Evolutionary conservation across 2,113 vertebrate genomes (phyloP).

Genomic region (Scalopus aquaticus): DNA sequence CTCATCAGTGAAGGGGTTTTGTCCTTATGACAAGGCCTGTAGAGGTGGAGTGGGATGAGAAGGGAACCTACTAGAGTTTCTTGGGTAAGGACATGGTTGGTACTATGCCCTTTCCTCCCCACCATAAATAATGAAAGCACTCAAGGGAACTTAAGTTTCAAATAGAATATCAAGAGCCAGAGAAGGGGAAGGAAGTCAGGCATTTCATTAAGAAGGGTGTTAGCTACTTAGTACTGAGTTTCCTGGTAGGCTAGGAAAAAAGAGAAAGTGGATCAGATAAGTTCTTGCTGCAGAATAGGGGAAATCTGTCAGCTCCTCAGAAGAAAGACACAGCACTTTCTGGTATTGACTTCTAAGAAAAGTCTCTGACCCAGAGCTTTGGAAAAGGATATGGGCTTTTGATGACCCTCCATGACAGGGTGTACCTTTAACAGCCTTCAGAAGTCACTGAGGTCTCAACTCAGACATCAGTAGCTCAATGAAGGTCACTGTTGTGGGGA

Average conservation of each 20-base stretch:
- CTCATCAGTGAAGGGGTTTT: neutral
- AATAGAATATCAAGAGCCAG: constrained; percentile 33
- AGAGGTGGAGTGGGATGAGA: neutral
- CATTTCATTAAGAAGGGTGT: neutral
- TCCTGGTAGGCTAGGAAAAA: neutral
- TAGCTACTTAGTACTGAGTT: constrained; percentile 4
- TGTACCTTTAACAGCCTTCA: neutral
- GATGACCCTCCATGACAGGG: neutral
- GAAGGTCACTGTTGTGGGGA: neutral
- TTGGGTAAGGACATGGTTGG: neutral
- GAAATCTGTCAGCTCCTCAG: neutral
- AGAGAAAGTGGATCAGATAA: neutral
- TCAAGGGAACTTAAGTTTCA: constrained; percentile 6
- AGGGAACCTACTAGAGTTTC: constrained; percentile 13
- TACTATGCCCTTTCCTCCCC: neutral
- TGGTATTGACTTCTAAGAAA: neutral
- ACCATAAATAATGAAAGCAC: neutral
- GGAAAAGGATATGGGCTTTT: neutral
- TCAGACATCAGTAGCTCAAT: neutral
- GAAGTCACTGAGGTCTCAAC: neutral
- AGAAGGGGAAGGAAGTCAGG: neutral
- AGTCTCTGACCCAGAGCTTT: neutral
- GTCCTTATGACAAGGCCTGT: neutral
- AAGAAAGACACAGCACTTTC: constrained; percentile 17
- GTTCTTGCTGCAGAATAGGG: neutral